Evolutionary conservation across 2,888 invertebrate species (phyloP).

Genomic region (Lomographa bimaculata): DNA sequence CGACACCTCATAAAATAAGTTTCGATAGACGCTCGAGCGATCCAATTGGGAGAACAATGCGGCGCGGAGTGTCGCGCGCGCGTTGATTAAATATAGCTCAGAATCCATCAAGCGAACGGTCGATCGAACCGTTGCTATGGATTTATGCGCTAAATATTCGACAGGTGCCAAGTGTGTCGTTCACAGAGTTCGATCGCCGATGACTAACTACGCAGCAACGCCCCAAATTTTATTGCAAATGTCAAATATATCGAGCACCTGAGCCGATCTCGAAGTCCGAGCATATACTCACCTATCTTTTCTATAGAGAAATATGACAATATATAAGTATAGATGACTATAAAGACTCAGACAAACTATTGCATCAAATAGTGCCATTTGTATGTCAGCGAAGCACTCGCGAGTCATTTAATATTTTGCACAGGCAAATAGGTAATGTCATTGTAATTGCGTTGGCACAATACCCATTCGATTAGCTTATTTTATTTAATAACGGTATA

Average conservation of each 20-base stretch:
- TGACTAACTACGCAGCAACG: slow-evolving; percentile 82
- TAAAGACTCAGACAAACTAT: slow-evolving; percentile 12
- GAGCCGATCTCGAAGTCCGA: slow-evolving; percentile 45
- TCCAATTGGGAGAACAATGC: slow-evolving; percentile 76
- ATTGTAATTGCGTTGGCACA: slow-evolving; percentile 37
- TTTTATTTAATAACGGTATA: slow-evolving; percentile 56
- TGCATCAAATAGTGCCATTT: slow-evolving; percentile 21
- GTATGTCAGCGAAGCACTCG: slow-evolving; percentile 26
- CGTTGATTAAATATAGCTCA: slow-evolving; percentile 81
- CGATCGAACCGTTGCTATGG: slow-evolving; percentile 78
- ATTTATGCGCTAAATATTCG: slow-evolving; percentile 83
- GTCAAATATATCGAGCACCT: slow-evolving; percentile 81
- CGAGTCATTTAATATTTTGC: slow-evolving; percentile 33
- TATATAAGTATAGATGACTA: slow-evolving; percentile 9
- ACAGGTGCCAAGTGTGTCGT: slow-evolving; percentile 84
- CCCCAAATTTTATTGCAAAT: slow-evolving; percentile 82
- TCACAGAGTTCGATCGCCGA: slow-evolving; percentile 76
- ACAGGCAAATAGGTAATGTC: slow-evolving; percentile 35
- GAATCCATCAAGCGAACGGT: slow-evolving; percentile 76
- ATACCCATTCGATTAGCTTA: slow-evolving; percentile 33
- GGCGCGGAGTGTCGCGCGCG: slow-evolving; percentile 68
- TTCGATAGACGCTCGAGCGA: slow-evolving; percentile 62
- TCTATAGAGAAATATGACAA: slow-evolving; percentile 5
- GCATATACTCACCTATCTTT: neutral
- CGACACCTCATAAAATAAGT: slow-evolving; percentile 57